Evolutionary conservation across 2,797 vertebrate species (phyloP), one percentile per base, ranked within the genome.

Genomic region (Protosalanx chinensis): DNA sequence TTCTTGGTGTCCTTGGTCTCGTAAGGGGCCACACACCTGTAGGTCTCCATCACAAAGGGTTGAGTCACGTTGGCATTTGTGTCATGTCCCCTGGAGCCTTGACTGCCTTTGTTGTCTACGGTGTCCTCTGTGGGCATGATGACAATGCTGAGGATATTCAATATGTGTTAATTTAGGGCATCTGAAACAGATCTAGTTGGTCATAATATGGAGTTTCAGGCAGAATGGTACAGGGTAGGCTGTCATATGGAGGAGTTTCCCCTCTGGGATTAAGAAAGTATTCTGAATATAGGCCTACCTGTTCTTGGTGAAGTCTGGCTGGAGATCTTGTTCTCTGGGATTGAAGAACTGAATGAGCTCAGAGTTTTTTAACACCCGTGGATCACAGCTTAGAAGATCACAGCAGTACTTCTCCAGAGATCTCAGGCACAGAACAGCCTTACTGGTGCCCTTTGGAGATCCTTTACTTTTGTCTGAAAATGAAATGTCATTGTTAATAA

Each of bases 1-100:
- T 94, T 95, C 84, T 87, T 94, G 0, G 82, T 93, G 86, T 98
- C 95, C 68, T 93, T 94, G 71, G 94, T 95, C 62, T 93, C 91
- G 2, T 94, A 98, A 1, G 82, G 29, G 5, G 94, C 93, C 0
- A 98, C 51, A 6, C 95, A 97, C 0, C 81, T 66, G 86, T 95
- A 95, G 3, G 89, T 91, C 84, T 95, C 93, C 0, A 92, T 90
- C 0, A 92, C 71, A 53, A 96, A 92, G 0, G 94, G 93, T 41
- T 88, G 82, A 0, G 91, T 95, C 63, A 95, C 91, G 29, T 83
- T 77, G 0, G 82, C 79, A 0, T 18, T 62, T n/a, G 60, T 60
- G 61, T 10, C n/a, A 0, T 64, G 71, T 12, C 60, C 59, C 15
- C 20, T 46, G 49, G 20, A 67, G 23, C 23, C 56, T n/a, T 63